These are phyloP conservation scores for Papilio glaucus DNA, from an alignment of 1,140 invertebrate genomes.

Conservation along the genomic window DNA sequence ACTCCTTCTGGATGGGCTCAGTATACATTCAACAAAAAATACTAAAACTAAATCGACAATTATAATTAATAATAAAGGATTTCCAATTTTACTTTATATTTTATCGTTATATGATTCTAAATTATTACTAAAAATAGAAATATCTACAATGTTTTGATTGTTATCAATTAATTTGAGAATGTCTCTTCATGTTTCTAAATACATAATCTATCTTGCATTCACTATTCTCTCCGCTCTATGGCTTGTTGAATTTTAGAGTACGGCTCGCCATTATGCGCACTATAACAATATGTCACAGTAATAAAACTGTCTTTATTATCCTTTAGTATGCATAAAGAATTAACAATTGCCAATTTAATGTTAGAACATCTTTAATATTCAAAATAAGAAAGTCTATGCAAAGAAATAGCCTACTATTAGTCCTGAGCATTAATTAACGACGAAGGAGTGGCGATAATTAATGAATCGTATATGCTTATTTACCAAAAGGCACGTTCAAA, in stretches of 20 bases:
- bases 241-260: neutral
- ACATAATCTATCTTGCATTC: neutral
- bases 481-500: neutral
- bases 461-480: neutral
- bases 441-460: neutral
- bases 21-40: too few relatives aligned
- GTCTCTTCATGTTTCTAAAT: too few relatives aligned
- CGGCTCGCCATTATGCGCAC: conserved; percentile 8
- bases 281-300: conserved; percentile 27
- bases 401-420: neutral
- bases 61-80: too few relatives aligned
- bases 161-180: too few relatives aligned
- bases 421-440: neutral
- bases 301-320: conserved; percentile 22
- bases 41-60: too few relatives aligned
- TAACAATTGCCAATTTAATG: conserved; percentile 13
- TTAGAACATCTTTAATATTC: neutral
- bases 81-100: too few relatives aligned
- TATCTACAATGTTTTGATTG: too few relatives aligned
- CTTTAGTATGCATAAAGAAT: conserved; percentile 13
- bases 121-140: too few relatives aligned
- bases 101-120: too few relatives aligned
- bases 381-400: neutral
- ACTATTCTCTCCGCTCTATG: neutral
- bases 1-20: too few relatives aligned